These are phyloP conservation scores for Nymphalis polychloros DNA, from an alignment of 2,888 invertebrate genomes.

Conservation along the genomic window DNA sequence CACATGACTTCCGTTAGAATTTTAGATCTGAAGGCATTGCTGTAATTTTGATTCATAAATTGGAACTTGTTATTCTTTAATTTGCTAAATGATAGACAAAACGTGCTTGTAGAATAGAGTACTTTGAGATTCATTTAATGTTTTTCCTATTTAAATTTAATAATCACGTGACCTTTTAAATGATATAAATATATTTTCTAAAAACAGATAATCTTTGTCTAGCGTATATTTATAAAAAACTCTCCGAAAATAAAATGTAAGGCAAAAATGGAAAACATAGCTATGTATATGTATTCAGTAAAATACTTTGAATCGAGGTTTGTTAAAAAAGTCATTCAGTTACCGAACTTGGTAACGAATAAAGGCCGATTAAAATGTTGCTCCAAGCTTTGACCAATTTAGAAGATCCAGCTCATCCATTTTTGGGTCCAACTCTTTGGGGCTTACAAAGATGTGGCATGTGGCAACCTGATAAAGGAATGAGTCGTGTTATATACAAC, in stretches of 20 bases:
- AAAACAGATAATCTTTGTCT: no score
- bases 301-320: neutral
- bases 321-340: neutral
- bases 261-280: neutral
- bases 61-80: no score
- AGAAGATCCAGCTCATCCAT: conserved; percentile 51
- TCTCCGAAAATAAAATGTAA: neutral
- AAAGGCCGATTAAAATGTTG: conserved; percentile 24
- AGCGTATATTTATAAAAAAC: no score
- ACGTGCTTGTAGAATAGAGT: no score
- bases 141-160: no score
- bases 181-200: neutral
- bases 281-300: neutral
- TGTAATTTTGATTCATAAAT: no score
- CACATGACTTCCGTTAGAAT: no score
- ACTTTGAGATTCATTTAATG: no score
- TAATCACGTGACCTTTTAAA: no score
- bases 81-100: no score
- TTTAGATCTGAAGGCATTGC: no score
- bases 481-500: conserved; percentile 47
- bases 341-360: neutral
- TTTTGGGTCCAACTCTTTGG: conserved; percentile 57
- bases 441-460: conserved; percentile 58
- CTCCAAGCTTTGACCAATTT: conserved; percentile 33
- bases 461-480: conserved; percentile 50